Base-by-base conservation (phyloP, 35 echinoderm and acorn worm genomes). In the Eucidaris tribuloides region DNA sequence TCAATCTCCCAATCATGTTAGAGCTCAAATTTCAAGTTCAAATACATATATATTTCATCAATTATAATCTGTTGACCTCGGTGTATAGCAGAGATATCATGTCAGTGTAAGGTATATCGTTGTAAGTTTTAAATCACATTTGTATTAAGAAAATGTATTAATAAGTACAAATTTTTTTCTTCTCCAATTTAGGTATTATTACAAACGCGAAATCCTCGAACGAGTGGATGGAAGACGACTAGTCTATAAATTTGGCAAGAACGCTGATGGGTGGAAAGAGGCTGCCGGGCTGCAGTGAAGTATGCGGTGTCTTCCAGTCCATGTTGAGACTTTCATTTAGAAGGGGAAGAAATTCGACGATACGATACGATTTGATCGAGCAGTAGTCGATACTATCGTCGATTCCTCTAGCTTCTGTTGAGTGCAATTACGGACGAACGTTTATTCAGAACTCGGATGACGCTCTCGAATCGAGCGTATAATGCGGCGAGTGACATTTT, bases 171-270 rank as follows among this genome's bases (percentile, higher is more conserved):
- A 7, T 11, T 82, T 82, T 43, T 4, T 39, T 63, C 0, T 31
- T 45, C 49, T 6, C 45, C 46, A 60, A 45, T 45, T 1, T 52
- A 97, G 94, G 64, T 99, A 99, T 57, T 99, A 99, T 71, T 99
- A 99, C 91, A 90, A 93, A 46, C 60, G 91, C 1, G 87, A 93
- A 30, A 99, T 99, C 36, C 78, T 99, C 0, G 96, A 99, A 58
- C 44, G 96, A 38, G 96, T 99, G 0, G 96, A 99, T 35, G 96
- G 96, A 4, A 80, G 96, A 25, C 78, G 96, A 49, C 64, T 99
- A 32, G 96, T 99, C 44, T 99, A 99, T 57, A 99, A 99, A 39
- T 93, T 99, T 55, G 96, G 96, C 17, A 93, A 92, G 31, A 93
- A 99, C 35, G 91, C 96, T 0, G 76, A 84, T 22, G 91, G 96